Percentiles rank a stretch among this genome's conserved stretches.
Conservation (phyloP, 2,888 invertebrate genomes). For the Odontocerum albicorne region DNA sequence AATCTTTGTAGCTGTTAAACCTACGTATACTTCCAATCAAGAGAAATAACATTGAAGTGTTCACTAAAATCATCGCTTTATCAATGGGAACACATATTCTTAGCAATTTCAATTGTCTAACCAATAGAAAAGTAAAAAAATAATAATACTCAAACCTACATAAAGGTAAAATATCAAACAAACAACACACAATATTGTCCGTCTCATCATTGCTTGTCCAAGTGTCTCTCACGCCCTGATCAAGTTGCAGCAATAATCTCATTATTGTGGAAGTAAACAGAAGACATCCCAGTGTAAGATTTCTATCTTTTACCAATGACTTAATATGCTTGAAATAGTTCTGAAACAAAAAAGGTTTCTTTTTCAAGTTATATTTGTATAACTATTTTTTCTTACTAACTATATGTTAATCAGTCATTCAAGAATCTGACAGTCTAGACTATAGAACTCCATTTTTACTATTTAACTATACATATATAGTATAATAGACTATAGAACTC, state of each 20-base stretch:
- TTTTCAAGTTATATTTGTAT: not conserved
- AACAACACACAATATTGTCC: slow-evolving; percentile 15
- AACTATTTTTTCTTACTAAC: not conserved
- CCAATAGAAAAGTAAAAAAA: not conserved
- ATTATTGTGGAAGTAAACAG: slow-evolving; percentile 13
- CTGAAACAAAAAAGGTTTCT: slow-evolving; percentile 4
- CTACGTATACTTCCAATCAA: too few relatives aligned
- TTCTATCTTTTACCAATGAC: not conserved
- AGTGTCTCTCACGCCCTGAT: slow-evolving; percentile 6
- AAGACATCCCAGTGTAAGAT: slow-evolving; percentile 10
- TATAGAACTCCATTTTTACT: too few relatives aligned
- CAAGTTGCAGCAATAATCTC: slow-evolving; percentile 11
- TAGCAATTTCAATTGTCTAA: not conserved
- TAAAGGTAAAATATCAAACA: slow-evolving; percentile 13
- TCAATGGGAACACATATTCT: too few relatives aligned
- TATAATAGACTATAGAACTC: too few relatives aligned
- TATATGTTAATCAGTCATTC: too few relatives aligned
- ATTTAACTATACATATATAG: too few relatives aligned
- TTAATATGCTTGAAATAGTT: slow-evolving; percentile 11
- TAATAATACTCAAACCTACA: slow-evolving; percentile 15
- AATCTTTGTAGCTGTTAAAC: too few relatives aligned
- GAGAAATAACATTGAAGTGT: too few relatives aligned
- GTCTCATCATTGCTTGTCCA: slow-evolving; percentile 12
- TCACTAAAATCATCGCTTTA: too few relatives aligned
- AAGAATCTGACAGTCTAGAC: too few relatives aligned